phyloP scores from a whole-genome alignment of 2,797 vertebrate genomes.

The Poecilia picta region DNA sequence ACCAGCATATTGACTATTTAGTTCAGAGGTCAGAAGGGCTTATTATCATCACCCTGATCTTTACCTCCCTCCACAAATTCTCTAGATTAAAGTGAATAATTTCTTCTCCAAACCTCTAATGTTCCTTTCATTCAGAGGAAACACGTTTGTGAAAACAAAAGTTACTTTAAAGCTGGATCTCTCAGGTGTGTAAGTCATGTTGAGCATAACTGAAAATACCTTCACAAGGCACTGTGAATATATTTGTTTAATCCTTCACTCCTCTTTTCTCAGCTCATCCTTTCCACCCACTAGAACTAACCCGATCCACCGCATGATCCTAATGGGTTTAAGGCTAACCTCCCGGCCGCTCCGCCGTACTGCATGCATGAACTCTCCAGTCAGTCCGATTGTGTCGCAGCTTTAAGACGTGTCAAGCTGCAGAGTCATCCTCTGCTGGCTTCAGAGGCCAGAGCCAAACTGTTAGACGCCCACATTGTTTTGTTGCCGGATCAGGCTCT shows the following conservation, averaged over 20 bases:
- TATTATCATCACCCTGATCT: not conserved
- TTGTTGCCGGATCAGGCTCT: conserved; percentile 37
- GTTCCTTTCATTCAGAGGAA: not conserved
- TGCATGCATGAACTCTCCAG: conserved; percentile 47
- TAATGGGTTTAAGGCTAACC: conserved; percentile 36
- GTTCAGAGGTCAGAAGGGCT: not conserved
- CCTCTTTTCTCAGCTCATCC: conserved; percentile 23
- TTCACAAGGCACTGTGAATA: not conserved
- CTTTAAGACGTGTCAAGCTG: conserved; percentile 59
- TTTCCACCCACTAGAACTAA: conserved; percentile 1
- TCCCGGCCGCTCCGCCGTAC: conserved; percentile 37
- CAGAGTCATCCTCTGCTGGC: conserved; percentile 49
- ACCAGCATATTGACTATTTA: not conserved
- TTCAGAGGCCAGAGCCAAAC: conserved; percentile 11
- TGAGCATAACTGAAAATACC: not conserved
- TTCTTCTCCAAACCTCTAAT: not conserved
- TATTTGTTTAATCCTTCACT: conserved; percentile 18
- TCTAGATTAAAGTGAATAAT: not conserved
- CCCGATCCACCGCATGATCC: not conserved
- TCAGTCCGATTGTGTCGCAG: conserved; percentile 60
- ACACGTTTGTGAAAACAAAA: not conserved
- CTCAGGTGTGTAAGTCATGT: too few species aligned
- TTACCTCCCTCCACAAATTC: not conserved
- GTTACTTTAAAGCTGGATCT: not conserved
- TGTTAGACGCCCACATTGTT: conserved; percentile 40